These are phyloP conservation scores for Cherax quadricarinatus DNA, from an alignment of 1,140 invertebrate species.

Conservation along the genomic window DNA sequence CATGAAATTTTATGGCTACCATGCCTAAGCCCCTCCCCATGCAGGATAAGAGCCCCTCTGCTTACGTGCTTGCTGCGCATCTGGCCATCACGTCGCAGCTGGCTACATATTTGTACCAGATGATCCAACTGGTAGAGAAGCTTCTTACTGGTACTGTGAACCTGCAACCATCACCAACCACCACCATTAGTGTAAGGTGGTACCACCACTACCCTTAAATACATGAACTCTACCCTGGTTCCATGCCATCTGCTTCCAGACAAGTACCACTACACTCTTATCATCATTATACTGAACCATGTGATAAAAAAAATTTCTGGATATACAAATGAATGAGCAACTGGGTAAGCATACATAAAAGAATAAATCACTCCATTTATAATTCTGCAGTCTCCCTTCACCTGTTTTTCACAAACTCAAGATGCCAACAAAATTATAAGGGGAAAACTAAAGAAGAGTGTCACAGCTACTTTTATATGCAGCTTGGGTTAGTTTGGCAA, in stretches of 20 bases:
- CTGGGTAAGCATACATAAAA: background rate
- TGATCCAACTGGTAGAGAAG: conserved; percentile 96
- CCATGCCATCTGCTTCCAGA: background rate
- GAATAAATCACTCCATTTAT: background rate
- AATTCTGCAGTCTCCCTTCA: background rate
- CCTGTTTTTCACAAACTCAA: background rate
- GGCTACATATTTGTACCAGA: conserved; percentile 96
- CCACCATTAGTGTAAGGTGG: conserved; percentile 49
- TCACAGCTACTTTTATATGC: background rate
- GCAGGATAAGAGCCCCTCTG: conserved; percentile 71
- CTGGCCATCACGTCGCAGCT: conserved; percentile 84
- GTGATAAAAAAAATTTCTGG: background rate
- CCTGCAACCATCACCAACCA: conserved; percentile 79
- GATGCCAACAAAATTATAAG: background rate
- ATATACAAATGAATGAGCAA: background rate
- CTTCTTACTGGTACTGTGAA: conserved; percentile 97
- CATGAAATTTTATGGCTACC: conserved; percentile 21
- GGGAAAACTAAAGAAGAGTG: background rate
- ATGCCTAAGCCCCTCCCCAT: conserved; percentile 37
- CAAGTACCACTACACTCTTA: background rate
- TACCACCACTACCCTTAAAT: background rate
- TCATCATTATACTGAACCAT: too few relatives aligned
- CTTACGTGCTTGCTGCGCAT: conserved; percentile 85
- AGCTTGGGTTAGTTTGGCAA: background rate
- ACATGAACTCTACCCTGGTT: background rate